Base-by-base conservation (phyloP, 2,888 invertebrate species). In the Sclerodermus sp. region DNA sequence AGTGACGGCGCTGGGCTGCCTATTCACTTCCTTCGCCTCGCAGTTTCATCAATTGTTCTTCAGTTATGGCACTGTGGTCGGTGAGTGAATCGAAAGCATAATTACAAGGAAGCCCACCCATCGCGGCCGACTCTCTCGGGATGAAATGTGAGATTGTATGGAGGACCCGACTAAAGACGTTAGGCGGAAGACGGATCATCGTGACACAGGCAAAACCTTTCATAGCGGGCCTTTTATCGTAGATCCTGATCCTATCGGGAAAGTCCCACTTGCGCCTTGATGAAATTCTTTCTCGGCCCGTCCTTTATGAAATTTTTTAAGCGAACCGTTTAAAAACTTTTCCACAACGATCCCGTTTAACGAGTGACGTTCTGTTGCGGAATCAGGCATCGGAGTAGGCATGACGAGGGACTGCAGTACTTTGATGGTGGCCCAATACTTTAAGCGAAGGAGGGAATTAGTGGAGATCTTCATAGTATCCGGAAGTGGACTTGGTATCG, bases 1-100 rank as follows among this genome's bases (percentile, higher is more conserved):
- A 57, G 87, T 93, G 45, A 89, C 91, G 30, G 91, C 92, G 1
- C 84, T 93, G 14, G 93, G 92, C 44, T 91, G 91, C 71, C 87
- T 93, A 57, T 93, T 93, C 81, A 90, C 93, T 8, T 92, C 92
- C 50, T 94, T 93, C 77, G 93, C 93, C 50, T 88, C 90, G 51
- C 90, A 93, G 79, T 90, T 91, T 75, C 92, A 93, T 79, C 93
- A 94, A 77, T 83, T 93, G 53, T 91, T 91, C 82, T 89, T 93
- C 84, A 91, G 91, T 80, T 92, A 89, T 71, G 85, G 84, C 49
- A 78, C 82, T 40, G 81, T 85, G 37, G 76, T 84, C 51, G 84
- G 84, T 82, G 62, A 76, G 76, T 49, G 42, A 53, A 47, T 47
- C 4, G 2, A 12, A 12, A 34, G 3, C 10, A 3, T 34, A 13